Evolutionary conservation across 2,797 vertebrate genomes (phyloP).

Genomic region (Chromis chromis): DNA sequence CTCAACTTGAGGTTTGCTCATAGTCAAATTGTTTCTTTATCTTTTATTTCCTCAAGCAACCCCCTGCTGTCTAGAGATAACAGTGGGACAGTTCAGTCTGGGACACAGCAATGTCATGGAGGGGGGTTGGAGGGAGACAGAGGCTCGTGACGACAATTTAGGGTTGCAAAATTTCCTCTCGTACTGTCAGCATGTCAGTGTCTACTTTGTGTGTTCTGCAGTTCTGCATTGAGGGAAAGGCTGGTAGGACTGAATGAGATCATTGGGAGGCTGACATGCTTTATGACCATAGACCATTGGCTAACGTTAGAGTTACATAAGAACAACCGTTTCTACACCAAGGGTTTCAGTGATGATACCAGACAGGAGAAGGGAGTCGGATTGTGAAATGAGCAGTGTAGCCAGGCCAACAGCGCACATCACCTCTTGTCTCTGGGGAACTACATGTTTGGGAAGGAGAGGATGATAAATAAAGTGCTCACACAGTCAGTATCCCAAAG

Average conservation of each 20-base stretch:
- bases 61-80: slow-evolving; percentile 51
- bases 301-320: slow-evolving; percentile 64
- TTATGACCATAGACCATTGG: slow-evolving; percentile 48
- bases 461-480: slow-evolving; percentile 41
- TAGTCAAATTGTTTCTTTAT: slow-evolving; percentile 34
- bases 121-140: background rate
- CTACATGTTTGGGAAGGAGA: slow-evolving; percentile 35
- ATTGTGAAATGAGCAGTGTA: slow-evolving; percentile 63
- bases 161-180: slow-evolving; percentile 42
- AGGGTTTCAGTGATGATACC: slow-evolving; percentile 58
- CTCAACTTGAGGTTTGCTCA: slow-evolving; percentile 52
- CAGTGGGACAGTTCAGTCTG: slow-evolving; percentile 38
- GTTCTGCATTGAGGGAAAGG: too few relatives aligned
- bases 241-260: too few relatives aligned
- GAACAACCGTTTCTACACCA: slow-evolving; percentile 53
- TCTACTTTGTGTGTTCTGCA: background rate
- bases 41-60: background rate
- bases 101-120: slow-evolving; percentile 29
- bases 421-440: slow-evolving; percentile 46
- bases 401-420: slow-evolving; percentile 42
- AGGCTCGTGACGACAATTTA: slow-evolving; percentile 9
- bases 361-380: slow-evolving; percentile 58
- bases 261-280: slow-evolving; percentile 49
- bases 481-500: slow-evolving; percentile 22
- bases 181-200: slow-evolving; percentile 11